Percentiles rank a stretch among this genome's conserved stretches.
Conservation (phyloP, 2,113 vertebrate genomes). For the Tamias sibiricus region DNA sequence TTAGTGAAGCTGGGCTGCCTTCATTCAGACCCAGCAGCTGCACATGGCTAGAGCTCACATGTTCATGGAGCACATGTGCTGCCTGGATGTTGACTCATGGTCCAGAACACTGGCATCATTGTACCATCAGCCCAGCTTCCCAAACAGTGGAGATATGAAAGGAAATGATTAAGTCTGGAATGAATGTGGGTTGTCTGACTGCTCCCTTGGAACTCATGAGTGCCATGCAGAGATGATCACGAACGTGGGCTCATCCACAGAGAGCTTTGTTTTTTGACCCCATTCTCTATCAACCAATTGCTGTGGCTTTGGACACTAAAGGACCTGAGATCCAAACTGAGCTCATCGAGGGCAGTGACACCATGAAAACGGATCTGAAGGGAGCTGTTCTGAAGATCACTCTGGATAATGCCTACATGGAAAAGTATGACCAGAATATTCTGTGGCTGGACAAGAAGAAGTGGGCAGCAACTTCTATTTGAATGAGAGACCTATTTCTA, state of each 20-base stretch:
- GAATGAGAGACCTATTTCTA: slow-evolving; percentile 95
- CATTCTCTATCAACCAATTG: slow-evolving; percentile 93
- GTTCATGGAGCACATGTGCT: slow-evolving; percentile 94
- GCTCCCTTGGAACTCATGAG: slow-evolving; percentile 97
- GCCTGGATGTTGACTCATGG: slow-evolving; percentile 95
- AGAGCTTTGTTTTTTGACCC: slow-evolving; percentile 93
- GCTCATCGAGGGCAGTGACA: slow-evolving; percentile 96
- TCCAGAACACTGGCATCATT: slow-evolving; percentile 97
- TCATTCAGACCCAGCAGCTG: slow-evolving; percentile 95
- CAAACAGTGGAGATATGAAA: slow-evolving; percentile 91
- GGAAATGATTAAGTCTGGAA: slow-evolving; percentile 97
- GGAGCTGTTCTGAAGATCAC: slow-evolving; percentile 91
- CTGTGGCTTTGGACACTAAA: slow-evolving; percentile 96
- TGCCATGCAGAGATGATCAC: slow-evolving; percentile 95
- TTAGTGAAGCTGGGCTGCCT: slow-evolving; percentile 88
- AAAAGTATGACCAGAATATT: slow-evolving; percentile 92
- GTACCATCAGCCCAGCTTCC: slow-evolving; percentile 95
- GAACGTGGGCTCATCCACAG: slow-evolving; percentile 92
- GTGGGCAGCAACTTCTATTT: slow-evolving; percentile 91
- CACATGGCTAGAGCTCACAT: slow-evolving; percentile 95
- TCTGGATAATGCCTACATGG: slow-evolving; percentile 91
- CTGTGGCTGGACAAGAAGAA: slow-evolving; percentile 98
- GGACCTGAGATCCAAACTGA: slow-evolving; percentile 97
- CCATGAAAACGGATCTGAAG: slow-evolving; percentile 94
- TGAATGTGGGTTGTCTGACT: slow-evolving; percentile 97